A percentile compares a stretch with the other conserved stretches of the same genome.
Conservation (phyloP, 2,888 invertebrate genomes). For the Azorinus chamasolen region DNA sequence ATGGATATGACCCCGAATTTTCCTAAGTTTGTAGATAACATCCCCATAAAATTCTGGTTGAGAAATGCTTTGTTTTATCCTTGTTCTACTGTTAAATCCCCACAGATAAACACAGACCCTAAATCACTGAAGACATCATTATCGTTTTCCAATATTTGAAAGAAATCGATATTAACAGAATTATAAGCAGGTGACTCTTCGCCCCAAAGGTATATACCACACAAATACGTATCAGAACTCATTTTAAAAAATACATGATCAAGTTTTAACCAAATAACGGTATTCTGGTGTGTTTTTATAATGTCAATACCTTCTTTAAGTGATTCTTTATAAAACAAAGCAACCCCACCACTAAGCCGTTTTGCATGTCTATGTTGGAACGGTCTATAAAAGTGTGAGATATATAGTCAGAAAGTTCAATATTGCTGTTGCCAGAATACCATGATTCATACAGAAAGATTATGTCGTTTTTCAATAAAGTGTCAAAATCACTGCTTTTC, state of each 20-base stretch:
- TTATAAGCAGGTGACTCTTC: slow-evolving; percentile 43
- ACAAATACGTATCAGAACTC: slow-evolving; percentile 32
- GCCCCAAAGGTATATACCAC: slow-evolving; percentile 44
- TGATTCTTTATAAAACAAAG: slow-evolving; percentile 9
- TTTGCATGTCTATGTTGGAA: slow-evolving; percentile 16
- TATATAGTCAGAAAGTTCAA: slow-evolving; percentile 11
- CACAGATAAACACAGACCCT: not conserved
- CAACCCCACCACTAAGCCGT: slow-evolving; percentile 9
- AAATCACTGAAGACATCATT: slow-evolving; percentile 11
- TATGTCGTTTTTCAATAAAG: slow-evolving; percentile 14
- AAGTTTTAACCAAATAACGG: slow-evolving; percentile 41
- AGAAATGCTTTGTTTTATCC: no score
- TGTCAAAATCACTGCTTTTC: slow-evolving; percentile 15
- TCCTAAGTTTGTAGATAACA: no score
- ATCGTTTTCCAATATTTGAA: slow-evolving; percentile 33
- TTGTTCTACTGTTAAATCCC: slow-evolving; percentile 1
- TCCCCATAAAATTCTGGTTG: no score
- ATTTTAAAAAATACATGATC: slow-evolving; percentile 28
- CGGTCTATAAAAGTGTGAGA: slow-evolving; percentile 15
- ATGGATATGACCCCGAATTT: no score
- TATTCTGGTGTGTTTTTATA: slow-evolving; percentile 30
- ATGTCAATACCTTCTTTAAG: slow-evolving; percentile 24
- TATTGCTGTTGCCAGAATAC: slow-evolving; percentile 10
- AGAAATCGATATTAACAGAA: slow-evolving; percentile 24
- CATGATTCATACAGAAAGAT: slow-evolving; percentile 23